Base-by-base conservation (phyloP, 2,888 invertebrate species). In the Monochamus alternatus region DNA sequence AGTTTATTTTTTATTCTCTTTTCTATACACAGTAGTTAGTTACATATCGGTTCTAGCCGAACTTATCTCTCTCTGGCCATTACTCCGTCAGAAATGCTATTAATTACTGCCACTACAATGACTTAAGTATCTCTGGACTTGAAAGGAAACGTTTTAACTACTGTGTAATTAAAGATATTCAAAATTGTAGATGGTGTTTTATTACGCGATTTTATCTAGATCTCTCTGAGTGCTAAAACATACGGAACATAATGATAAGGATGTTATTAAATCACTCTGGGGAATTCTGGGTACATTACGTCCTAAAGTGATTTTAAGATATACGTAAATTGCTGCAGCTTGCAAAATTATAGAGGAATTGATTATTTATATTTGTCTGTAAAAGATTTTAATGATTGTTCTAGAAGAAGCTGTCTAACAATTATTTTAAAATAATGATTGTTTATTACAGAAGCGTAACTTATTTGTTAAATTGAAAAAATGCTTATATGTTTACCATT, bases 61-160 rank as follows among this genome's bases (percentile, higher is more conserved):
- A 80, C 80, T 81, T 81, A 82, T 82, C 80, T 82, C 75, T 44
- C 68, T 76, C 75, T 77, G 78, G 75, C 80, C 78, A 78, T 80
- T 81, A 78, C 76, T 80, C 80, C 81, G 79, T 81, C 80, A 80
- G 74, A 70, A 55, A 74, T 73, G 73, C 76, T 76, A 78, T 76
- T 80, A 80, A 80, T 80, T 78, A 78, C 74, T 68, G 58, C 75
- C 77, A 73, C 66, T 75, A 79, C 51, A 76, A 75, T 71, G 74
- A 66, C 69, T 77, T 73, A 60, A 69, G 76, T 76, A 75, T 78
- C 78, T 67, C 51, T 70, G 76, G 47, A 76, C 67, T 72, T 66
- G 14, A 58, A 64, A 52, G 32, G 51, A 52, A 52, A 32, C 51
- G 14, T 52, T 66, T 73, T 73, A 73, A 67, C 73, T 73, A 66